Conservation (phyloP, 2,797 vertebrate species). For the Borostomias antarcticus region DNA sequence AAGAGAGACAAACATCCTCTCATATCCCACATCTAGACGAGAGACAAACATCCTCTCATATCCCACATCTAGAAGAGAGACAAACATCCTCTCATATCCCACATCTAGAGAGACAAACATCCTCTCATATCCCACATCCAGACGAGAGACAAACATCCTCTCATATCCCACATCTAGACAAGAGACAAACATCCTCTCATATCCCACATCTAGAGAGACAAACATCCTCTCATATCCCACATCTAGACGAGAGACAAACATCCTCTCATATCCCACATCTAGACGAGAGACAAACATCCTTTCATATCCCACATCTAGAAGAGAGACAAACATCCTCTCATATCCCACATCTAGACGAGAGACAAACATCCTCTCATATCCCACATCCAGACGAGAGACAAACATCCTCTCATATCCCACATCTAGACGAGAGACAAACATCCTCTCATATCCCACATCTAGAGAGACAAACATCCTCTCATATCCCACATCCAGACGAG, state of each 20-base stretch:
- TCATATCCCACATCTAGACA: conserved; percentile 67
- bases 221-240: too few species aligned
- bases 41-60: conserved; percentile 73
- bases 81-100: too few species aligned
- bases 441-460: too few species aligned
- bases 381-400: conserved; percentile 71
- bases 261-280: too few species aligned
- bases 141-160: conserved; percentile 74
- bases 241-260: conserved; percentile 72
- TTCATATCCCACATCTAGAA: conserved; percentile 67
- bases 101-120: conserved; percentile 71
- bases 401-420: too few species aligned
- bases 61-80: conserved; percentile 71
- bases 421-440: conserved; percentile 72
- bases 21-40: conserved; percentile 68
- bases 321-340: conserved; percentile 73
- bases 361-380: conserved; percentile 72
- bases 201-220: conserved; percentile 71
- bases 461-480: conserved; percentile 74
- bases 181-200: conserved; percentile 73
- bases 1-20: conserved; percentile 73
- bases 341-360: conserved; percentile 69
- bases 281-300: conserved; percentile 74
- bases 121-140: too few species aligned
- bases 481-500: conserved; percentile 68